Evolutionary conservation across 1,140 invertebrate genomes (phyloP).

Genomic region (Ostrea edulis): DNA sequence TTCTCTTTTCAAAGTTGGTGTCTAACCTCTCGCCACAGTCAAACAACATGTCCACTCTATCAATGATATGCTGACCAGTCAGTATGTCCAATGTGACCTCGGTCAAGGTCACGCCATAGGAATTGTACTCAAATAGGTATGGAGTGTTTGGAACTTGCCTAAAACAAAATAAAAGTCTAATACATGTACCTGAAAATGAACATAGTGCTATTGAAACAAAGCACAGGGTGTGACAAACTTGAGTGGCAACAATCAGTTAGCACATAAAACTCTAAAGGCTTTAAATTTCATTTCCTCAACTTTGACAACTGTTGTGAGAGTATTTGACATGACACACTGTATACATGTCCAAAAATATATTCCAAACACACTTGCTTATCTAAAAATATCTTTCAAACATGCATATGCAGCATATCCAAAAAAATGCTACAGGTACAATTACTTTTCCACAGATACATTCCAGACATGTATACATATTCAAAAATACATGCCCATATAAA

Average conservation of each 20-base stretch:
- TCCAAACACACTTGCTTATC: no score
- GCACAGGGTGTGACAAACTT: background rate
- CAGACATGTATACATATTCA: no score
- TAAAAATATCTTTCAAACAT: no score
- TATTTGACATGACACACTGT: no score
- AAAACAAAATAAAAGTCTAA: background rate
- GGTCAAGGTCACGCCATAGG: constrained; percentile 68
- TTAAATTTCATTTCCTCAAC: background rate
- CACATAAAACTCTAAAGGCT: background rate
- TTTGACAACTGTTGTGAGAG: background rate
- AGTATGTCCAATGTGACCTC: constrained; percentile 74
- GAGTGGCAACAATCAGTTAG: background rate
- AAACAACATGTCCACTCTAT: constrained; percentile 78
- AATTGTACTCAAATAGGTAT: constrained; percentile 64
- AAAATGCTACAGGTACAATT: no score
- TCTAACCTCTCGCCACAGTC: constrained; percentile 78
- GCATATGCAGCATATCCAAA: no score
- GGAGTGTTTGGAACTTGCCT: constrained; percentile 31
- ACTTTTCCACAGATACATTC: no score
- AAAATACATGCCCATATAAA: no score
- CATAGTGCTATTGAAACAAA: background rate
- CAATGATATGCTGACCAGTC: constrained; percentile 80
- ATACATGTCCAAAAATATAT: no score
- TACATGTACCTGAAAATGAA: background rate
- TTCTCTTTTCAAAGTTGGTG: no score